Percentiles rank a stretch among this genome's conserved stretches.
These are phyloP conservation scores for Megaceryle alcyon DNA, from an alignment of 2,797 vertebrate species.

Conservation along the genomic window DNA sequence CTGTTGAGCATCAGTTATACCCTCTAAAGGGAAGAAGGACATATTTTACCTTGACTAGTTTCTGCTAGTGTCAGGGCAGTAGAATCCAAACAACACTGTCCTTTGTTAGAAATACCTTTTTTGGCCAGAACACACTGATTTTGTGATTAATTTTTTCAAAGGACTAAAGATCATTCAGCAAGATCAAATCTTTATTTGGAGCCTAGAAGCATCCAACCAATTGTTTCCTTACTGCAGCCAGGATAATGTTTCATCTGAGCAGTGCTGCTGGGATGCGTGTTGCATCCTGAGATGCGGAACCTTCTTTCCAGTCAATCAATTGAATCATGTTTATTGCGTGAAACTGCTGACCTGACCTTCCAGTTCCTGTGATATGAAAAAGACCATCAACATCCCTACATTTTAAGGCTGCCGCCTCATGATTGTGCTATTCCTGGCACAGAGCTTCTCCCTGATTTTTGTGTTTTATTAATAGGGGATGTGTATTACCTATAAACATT, in stretches of 20 bases:
- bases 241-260: background rate
- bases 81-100: background rate
- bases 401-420: background rate
- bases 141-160: background rate
- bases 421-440: background rate
- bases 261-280: background rate
- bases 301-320: background rate
- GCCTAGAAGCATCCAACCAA: background rate
- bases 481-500: background rate
- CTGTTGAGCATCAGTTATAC: conserved; percentile 54
- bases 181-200: background rate
- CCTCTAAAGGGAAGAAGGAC: conserved; percentile 35
- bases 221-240: background rate
- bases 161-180: background rate
- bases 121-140: background rate
- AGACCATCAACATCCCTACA: background rate
- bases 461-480: background rate
- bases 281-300: background rate
- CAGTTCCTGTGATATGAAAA: background rate
- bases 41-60: background rate
- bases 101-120: background rate
- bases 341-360: background rate
- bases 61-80: background rate
- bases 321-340: background rate
- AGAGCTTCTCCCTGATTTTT: background rate